Evolutionary conservation across 2,113 vertebrate genomes (phyloP), one percentile per base, ranked within the genome.

Genomic region (Calidris pygmaea): DNA sequence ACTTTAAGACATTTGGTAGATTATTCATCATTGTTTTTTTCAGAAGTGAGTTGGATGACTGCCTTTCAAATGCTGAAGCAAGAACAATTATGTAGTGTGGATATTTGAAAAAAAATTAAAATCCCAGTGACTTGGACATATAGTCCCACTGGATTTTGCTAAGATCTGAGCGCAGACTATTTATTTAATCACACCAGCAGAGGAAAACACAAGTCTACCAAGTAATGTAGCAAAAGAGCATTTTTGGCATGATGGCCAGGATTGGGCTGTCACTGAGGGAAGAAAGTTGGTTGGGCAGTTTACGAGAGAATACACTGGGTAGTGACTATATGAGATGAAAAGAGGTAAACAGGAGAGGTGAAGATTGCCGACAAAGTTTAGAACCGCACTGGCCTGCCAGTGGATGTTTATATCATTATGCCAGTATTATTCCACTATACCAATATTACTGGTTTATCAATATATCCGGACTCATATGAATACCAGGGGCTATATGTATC

Each of bases 11-110:
- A 96, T 95, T 95, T 94, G 30, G 32, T 89, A 60, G 55, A 73
- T 93, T 89, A 94, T 95, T 94, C 77, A 79, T 94, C 77, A 41
- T 56, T 72, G 20, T 84, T 95, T 84, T 66, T 91, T 91, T 94
- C 77, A 94, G 70, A 95, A 95, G 32, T 35, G 39, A 91, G 21
- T 53, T 94, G 91, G 48, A 96, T 65, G 58, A 52, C 65, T 93
- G 81, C 87, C 58, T 93, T 89, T 91, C 89, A 93, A 87, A 82
- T 41, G 66, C 22, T 89, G 70, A 91, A 92, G 47, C 9, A 79
- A 24, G 66, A 95, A 60, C 26, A 74, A 43, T 79, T 27, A 14
- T 48, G n/a, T 60, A 86, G 52, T 79, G 24, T 87, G 70, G 43
- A 48, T 53, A 68, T 82, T 59, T 65, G 30, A 52, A 52, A 52